A percentile compares a stretch with the other conserved stretches of the same genome.
Conservation (phyloP, 2,113 vertebrate genomes). For the Vicugna pacos region DNA sequence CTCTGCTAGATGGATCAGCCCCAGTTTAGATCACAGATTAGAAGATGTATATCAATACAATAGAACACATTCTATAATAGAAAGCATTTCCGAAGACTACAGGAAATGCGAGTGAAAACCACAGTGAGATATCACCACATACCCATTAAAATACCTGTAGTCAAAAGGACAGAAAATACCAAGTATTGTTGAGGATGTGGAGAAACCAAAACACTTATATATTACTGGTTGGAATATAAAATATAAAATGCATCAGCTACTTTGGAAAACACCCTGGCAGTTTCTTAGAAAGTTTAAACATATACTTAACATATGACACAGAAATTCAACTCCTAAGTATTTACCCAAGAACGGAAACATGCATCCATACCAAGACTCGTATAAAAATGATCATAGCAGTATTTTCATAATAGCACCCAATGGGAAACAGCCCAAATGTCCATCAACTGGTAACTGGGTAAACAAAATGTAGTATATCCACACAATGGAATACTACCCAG, state of each 20-base stretch:
- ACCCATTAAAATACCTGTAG: background rate
- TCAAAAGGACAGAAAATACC: background rate
- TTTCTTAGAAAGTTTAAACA: background rate
- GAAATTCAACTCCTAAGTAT: background rate
- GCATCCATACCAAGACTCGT: background rate
- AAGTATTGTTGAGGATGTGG: background rate
- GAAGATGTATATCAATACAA: background rate
- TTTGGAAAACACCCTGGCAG: background rate
- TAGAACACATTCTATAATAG: background rate
- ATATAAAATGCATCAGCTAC: background rate
- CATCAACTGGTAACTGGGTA: background rate
- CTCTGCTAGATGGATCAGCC: too few relatives aligned
- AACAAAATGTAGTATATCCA: background rate
- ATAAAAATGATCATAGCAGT: background rate
- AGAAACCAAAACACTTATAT: background rate
- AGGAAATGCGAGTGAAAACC: constrained; percentile 53
- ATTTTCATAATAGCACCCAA: background rate
- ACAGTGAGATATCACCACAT: background rate
- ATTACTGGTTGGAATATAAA: background rate
- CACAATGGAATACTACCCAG: background rate
- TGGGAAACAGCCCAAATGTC: background rate
- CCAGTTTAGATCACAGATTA: background rate
- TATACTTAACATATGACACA: background rate
- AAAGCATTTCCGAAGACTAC: constrained; percentile 22
- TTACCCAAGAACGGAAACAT: background rate